phyloP scores from a whole-genome alignment of 2,888 invertebrate species.

The Enoplolaimus lenunculus region DNA sequence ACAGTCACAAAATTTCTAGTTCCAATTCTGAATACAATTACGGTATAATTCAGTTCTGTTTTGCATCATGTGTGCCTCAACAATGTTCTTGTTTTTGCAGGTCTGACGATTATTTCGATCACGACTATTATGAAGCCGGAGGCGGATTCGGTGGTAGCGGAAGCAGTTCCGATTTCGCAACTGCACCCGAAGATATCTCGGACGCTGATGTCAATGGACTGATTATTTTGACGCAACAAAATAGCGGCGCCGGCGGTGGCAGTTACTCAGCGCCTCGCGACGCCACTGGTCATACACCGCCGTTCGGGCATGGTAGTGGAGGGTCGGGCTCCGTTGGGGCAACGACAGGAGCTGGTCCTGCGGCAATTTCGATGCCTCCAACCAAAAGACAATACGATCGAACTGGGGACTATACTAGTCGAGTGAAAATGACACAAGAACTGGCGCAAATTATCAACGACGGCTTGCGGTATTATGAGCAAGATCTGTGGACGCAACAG shows the following conservation, averaged over 20 bases:
- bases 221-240: constrained; percentile 74
- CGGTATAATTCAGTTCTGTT: too few relatives aligned
- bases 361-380: constrained; percentile 42
- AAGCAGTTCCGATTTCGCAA: not conserved
- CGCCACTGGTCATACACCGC: not conserved
- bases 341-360: too few relatives aligned
- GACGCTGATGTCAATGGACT: constrained; percentile 46
- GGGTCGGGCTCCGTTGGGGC: not conserved
- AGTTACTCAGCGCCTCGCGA: not conserved
- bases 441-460: constrained; percentile 87
- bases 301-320: not conserved
- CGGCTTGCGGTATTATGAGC: constrained; percentile 87
- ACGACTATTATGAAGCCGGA: not conserved
- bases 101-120: not conserved
- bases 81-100: too few relatives aligned
- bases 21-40: too few relatives aligned
- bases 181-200: constrained; percentile 51
- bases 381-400: constrained; percentile 55
- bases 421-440: constrained; percentile 86
- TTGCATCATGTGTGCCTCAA: too few relatives aligned
- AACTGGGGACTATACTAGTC: constrained; percentile 70
- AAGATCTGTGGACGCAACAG: constrained; percentile 67
- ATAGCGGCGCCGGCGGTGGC: constrained; percentile 39
- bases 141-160: too few relatives aligned
- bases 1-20: too few relatives aligned